These are phyloP conservation scores for Clivina fossor DNA, from an alignment of 2,888 invertebrate genomes.

Conservation along the genomic window DNA sequence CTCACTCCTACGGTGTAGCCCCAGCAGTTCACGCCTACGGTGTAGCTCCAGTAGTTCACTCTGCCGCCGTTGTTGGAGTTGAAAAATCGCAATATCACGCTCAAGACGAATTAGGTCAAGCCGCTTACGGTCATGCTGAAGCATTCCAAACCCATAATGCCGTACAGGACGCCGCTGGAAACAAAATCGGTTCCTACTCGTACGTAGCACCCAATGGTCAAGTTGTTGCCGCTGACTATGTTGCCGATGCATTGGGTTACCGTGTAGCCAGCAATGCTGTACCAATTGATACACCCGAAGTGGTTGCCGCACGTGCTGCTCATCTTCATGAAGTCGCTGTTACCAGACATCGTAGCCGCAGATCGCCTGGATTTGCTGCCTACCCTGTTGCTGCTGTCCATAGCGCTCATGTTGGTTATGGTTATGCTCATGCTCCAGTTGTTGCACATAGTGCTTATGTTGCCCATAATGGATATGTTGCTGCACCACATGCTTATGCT, in stretches of 20 bases:
- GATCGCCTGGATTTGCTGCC: constrained; percentile 36
- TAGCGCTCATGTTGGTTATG: constrained; percentile 25
- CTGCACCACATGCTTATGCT: constrained; percentile 43
- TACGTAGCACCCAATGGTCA: constrained; percentile 55
- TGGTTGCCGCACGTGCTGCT: constrained; percentile 53
- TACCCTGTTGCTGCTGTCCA: constrained; percentile 37
- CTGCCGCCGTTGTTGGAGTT: constrained; percentile 41
- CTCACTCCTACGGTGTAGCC: neutral
- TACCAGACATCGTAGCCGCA: constrained; percentile 44
- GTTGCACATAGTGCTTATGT: constrained; percentile 22
- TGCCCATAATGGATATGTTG: constrained; percentile 40
- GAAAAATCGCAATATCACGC: constrained; percentile 52
- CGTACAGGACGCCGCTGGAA: constrained; percentile 50
- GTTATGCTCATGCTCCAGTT: no score
- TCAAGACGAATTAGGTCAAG: constrained; percentile 52
- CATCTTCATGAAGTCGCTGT: constrained; percentile 50
- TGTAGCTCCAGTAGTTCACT: constrained; percentile 21
- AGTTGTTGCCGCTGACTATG: constrained; percentile 52
- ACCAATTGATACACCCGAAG: constrained; percentile 45
- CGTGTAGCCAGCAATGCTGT: constrained; percentile 52
- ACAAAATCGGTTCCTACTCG: constrained; percentile 53
- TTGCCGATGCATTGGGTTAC: constrained; percentile 53
- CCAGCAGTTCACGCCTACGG: neutral
- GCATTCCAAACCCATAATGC: constrained; percentile 50
- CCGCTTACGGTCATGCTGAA: constrained; percentile 51